Base-by-base conservation (phyloP, 2,797 vertebrate species). In the Garrulus glandarius region DNA sequence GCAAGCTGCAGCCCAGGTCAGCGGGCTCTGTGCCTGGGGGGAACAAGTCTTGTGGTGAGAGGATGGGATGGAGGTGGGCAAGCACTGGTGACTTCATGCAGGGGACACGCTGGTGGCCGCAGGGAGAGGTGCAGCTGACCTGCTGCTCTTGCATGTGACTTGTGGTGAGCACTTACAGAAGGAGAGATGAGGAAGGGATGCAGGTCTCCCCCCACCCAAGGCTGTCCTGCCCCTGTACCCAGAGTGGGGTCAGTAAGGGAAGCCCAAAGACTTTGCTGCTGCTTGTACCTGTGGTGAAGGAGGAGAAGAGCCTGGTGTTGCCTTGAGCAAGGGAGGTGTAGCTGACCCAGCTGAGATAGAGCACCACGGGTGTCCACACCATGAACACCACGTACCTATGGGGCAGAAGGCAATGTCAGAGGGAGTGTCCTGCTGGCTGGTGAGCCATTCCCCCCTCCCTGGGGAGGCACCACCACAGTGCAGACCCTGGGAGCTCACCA, bases 351-450 rank as follows among this genome's bases (percentile, higher is more conserved):
- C 98, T 98, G 95, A 98, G 91, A 95, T 99, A 99, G 77, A 99
- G 96, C 36, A 99, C 98, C 85, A 99, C 64, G 1, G 99, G 99
- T 12, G 98, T 93, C 99, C 99, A 99, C 37, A 99, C 98, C 30
- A 98, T 80, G 53, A 99, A 98, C 20, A 99, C 99, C 94, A 98
- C 98, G 49, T 99, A 99, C 99, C 99, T 99, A 5, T 8, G 30
- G 95, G 52, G 64, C 11, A 61, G 20, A 52, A 69, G 41, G 57
- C 53, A 27, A 5, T 2, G 61, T 92, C 69, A 94, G 87, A 34
- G 16, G 53, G 43, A 41, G 6, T 2, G 1, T 59, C 57, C 41
- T 1, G 1, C 1, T 4, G 80, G 29, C 34, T 17, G 47, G 15
- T 1, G 5, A 84, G 64, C 30, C 2, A 0, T 5, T 12, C 46